Conservation (phyloP, 2,888 invertebrate species). For the Baronia brevicornis region DNA sequence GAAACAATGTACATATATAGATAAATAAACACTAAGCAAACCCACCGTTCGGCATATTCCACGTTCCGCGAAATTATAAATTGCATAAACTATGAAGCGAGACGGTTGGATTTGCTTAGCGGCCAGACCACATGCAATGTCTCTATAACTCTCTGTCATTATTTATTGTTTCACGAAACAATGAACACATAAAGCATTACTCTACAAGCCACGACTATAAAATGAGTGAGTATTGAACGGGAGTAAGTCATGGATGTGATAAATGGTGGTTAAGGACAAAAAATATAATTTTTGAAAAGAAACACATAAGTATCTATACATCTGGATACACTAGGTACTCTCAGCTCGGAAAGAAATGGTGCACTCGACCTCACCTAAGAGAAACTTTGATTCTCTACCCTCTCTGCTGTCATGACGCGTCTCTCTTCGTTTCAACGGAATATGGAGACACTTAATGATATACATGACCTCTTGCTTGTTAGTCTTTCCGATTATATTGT, state of each 20-base stretch:
- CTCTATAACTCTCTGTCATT: conserved; percentile 33
- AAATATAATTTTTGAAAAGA: too few species aligned
- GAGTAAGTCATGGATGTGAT: conserved; percentile 7
- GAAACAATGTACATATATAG: conserved; percentile 3
- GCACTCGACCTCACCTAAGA: too few species aligned
- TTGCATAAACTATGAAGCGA: conserved; percentile 21
- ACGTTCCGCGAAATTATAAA: conserved; percentile 33
- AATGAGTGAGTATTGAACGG: conserved; percentile 36
- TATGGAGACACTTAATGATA: too few species aligned
- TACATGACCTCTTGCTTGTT: too few species aligned
- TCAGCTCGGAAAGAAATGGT: too few species aligned
- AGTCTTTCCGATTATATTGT: too few species aligned
- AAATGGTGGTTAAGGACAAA: not conserved
- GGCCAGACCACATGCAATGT: conserved; percentile 22
- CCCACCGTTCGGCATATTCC: too few species aligned
- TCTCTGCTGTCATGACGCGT: too few species aligned
- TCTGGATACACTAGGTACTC: too few species aligned
- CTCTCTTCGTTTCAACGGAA: too few species aligned
- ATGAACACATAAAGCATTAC: conserved; percentile 64
- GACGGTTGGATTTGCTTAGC: conserved; percentile 26
- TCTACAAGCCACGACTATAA: conserved; percentile 61
- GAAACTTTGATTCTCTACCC: too few species aligned
- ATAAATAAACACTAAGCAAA: conserved; percentile 1
- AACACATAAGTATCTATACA: too few species aligned
- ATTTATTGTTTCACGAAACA: conserved; percentile 62